Evolutionary conservation across 2,797 vertebrate genomes (phyloP).

Genomic region (Danio albolineatus): DNA sequence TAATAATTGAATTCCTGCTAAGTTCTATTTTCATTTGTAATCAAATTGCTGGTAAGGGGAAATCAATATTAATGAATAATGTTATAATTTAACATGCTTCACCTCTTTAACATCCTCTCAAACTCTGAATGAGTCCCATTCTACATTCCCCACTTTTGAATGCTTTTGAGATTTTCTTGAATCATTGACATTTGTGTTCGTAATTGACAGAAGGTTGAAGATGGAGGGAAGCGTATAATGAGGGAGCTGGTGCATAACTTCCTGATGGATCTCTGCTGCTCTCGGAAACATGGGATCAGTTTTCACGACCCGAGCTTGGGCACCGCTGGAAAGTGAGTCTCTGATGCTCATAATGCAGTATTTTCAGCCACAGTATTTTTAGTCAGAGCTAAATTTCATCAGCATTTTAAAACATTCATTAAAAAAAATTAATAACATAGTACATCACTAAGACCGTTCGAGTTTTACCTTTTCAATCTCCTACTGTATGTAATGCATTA

Average conservation of each 20-base stretch:
- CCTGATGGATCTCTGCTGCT: slow-evolving; percentile 91
- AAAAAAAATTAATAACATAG: no score
- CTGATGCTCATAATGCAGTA: no score
- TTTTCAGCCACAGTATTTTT: no score
- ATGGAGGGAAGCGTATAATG: slow-evolving; percentile 76
- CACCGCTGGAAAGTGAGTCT: slow-evolving; percentile 85
- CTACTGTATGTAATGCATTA: no score
- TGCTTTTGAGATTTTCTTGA: no score
- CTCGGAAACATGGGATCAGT: slow-evolving; percentile 91
- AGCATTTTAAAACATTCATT: no score
- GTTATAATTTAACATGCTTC: not conserved
- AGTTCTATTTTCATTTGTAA: not conserved
- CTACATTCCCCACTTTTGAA: not conserved
- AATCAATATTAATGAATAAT: not conserved
- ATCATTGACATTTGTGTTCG: no score
- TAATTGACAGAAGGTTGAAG: slow-evolving; percentile 66
- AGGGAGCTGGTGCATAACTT: slow-evolving; percentile 89
- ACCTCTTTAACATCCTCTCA: not conserved
- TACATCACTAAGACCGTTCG: no score
- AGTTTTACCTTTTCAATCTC: no score
- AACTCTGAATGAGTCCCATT: not conserved
- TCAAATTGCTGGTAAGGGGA: no score
- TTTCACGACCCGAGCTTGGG: slow-evolving; percentile 92
- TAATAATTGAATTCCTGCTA: no score
- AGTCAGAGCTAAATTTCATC: no score